Percentiles rank a stretch among this genome's conserved stretches.
Conservation (phyloP, 2,797 vertebrate genomes). For the Podarcis lilfordi region DNA sequence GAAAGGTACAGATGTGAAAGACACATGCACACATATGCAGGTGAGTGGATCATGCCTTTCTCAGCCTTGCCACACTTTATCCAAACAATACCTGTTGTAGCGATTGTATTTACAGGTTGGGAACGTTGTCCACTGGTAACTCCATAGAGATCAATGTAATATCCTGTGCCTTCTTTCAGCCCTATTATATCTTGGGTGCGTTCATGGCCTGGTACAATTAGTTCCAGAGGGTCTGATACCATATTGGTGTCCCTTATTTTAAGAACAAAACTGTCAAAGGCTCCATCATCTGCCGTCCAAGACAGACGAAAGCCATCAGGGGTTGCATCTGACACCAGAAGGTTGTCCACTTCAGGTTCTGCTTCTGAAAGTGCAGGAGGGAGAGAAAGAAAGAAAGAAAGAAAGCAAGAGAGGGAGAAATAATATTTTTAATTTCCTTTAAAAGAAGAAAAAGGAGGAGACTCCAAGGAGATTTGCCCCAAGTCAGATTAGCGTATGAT, state of each 20-base stretch:
- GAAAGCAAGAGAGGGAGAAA: constrained; percentile 53
- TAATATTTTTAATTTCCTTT: constrained; percentile 29
- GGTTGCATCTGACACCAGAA: constrained; percentile 86
- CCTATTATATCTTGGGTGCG: constrained; percentile 82
- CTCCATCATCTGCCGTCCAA: constrained; percentile 90
- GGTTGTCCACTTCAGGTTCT: constrained; percentile 90
- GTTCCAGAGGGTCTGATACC: constrained; percentile 81
- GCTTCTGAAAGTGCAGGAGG: constrained; percentile 82
- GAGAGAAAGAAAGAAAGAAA: background rate
- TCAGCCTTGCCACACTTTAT: background rate
- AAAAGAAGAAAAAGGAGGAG: background rate
- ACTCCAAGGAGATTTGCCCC: constrained; percentile 22
- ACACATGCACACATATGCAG: fast-evolving
- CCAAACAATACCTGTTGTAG: constrained; percentile 90
- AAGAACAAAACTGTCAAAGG: constrained; percentile 92
- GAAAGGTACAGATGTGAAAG: constrained; percentile 30
- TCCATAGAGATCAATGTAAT: constrained; percentile 90
- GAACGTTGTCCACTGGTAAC: constrained; percentile 85
- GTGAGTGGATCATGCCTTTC: background rate
- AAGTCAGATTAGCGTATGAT: constrained; percentile 48
- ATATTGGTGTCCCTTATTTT: constrained; percentile 85
- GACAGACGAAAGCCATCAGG: constrained; percentile 87
- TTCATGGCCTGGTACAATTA: constrained; percentile 85
- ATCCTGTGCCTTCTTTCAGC: constrained; percentile 89
- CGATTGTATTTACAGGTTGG: constrained; percentile 83